Base-by-base conservation (phyloP, 2,113 vertebrate species). In the Chrysemys picta region DNA sequence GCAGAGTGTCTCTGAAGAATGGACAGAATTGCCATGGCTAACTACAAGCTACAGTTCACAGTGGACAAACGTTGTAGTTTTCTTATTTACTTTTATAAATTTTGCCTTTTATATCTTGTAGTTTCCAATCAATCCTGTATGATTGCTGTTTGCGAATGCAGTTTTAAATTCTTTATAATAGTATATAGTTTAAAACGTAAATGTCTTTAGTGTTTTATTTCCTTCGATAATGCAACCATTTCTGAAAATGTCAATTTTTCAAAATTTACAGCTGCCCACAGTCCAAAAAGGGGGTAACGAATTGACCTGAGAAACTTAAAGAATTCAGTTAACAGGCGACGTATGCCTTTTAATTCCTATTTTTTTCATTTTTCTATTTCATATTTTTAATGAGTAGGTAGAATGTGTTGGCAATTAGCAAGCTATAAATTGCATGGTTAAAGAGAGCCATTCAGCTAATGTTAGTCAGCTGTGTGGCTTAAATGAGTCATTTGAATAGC, bases 1-100 rank as follows among this genome's bases (percentile, higher is more conserved):
- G 98, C 98, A 98, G 98, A 98, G 98, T 98, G 95, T 97, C 98
- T 97, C 97, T 98, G 98, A 98, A 98, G 98, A 97, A 98, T 96
- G 98, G 98, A 98, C 98, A 98, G 98, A 96, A 97, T 97, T 98
- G 97, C 98, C 98, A 85, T 97, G 98, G 98, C 97, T 97, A 98
- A 98, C 97, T 95, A 96, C 98, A 97, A 98, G 97, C 97, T 98
- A 97, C 98, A 95, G 98, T 98, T 98, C 97, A 97, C 98, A 98
- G 90, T 98, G 98, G 98, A 98, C 97, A 98, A 98, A 98, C 94
- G 96, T 98, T 98, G 95, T 96, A 47, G 96, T 98, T 98, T 98
- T 98, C 98, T 98, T 98, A 97, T 97, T 98, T 98, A 86, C 95
- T 98, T 98, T 95, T 97, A 86, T 97, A 90, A 96, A 92, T 96